These are phyloP conservation scores for Calliphora vicina DNA, from an alignment of 1,140 invertebrate genomes.

Conservation along the genomic window DNA sequence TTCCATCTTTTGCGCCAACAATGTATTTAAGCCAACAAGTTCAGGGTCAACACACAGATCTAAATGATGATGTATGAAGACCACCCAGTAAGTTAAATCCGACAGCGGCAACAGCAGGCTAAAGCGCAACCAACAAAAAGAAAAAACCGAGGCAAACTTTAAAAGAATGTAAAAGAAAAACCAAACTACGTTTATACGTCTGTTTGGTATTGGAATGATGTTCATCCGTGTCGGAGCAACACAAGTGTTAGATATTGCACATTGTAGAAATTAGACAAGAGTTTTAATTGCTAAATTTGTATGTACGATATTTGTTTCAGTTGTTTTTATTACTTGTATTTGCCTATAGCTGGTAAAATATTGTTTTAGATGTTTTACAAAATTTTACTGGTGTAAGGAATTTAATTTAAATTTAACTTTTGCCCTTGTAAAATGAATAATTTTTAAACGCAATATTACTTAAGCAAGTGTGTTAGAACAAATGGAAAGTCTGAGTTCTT, in stretches of 20 bases:
- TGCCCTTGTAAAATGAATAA: no score
- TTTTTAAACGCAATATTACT: no score
- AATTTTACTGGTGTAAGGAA: no score
- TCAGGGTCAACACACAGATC: slow-evolving; percentile 16
- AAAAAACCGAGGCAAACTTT: background rate
- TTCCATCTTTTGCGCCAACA: background rate
- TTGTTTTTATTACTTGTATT: no score
- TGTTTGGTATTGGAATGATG: background rate
- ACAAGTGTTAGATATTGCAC: slow-evolving; percentile 9
- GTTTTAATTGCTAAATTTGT: background rate
- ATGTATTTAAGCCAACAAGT: slow-evolving; percentile 25
- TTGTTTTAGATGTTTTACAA: no score
- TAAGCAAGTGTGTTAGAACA: no score
- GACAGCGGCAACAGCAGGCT: background rate
- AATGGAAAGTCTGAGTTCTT: no score
- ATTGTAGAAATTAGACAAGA: background rate
- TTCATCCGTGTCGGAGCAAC: background rate
- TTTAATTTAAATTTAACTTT: no score
- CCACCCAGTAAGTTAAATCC: background rate
- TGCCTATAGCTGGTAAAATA: no score
- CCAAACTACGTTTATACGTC: background rate
- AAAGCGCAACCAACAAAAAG: background rate
- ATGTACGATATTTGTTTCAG: no score
- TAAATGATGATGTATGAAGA: slow-evolving; percentile 18
- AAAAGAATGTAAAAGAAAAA: background rate